Base-by-base conservation (phyloP, 2,888 invertebrate genomes). In the Lasioglossum morio region DNA sequence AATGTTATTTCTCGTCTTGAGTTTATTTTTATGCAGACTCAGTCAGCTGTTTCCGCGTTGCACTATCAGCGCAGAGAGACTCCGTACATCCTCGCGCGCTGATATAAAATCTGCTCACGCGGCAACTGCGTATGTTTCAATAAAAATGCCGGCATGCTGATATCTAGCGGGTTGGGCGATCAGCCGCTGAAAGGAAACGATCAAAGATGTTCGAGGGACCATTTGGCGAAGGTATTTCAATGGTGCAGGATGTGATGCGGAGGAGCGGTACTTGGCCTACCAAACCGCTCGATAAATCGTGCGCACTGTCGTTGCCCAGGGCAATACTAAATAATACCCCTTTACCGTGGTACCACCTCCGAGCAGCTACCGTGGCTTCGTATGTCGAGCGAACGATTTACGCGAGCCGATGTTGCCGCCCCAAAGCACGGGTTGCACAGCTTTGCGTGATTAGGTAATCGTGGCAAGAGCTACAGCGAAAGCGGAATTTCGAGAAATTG, bases 261-360 rank as follows among this genome's bases (percentile, higher is more conserved):
- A 40, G 75, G 70, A 69, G 85, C 81, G 87, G 86, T 88, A 92
- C 87, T 86, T 86, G 69, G 87, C 81, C 87, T 86, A 86, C 88
- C 79, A 85, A 89, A 80, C 82, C 91, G 92, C 89, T 93, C 93
- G 87, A 93, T 93, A 93, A 92, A 88, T 87, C 79, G 72, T 72
- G 80, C 77, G 72, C 78, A 69, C 79, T 85, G 89, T 90, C 93
- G 93, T 93, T 93, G 92, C 93, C 92, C 90, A 87, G 92, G 91
- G 93, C 92, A 87, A 93, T 93, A 89, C 90, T 92, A 91, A 93
- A 91, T 92, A 92, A 92, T 92, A 91, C 87, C 87, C 89, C 87
- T 86, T 81, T 83, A 77, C 69, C 77, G 74, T 72, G 77, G 90
- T 89, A 86, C 87, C 90, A 91, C 90, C 90, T 91, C 91, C 90